These are phyloP conservation scores for Serripes groenlandicus DNA, from an alignment of 2,888 invertebrate species.

Conservation along the genomic window DNA sequence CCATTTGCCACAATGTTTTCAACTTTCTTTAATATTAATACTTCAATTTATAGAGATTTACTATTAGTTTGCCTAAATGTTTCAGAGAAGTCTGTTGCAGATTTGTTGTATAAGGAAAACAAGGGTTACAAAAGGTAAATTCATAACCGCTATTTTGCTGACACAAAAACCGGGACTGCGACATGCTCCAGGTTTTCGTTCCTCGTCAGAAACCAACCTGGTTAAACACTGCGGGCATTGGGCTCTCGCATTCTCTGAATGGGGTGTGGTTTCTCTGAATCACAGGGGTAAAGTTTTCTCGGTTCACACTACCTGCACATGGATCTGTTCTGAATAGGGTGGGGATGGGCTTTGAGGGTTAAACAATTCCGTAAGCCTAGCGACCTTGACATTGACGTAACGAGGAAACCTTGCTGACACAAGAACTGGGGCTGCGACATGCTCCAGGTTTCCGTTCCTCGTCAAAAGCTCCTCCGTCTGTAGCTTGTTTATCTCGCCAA, in stretches of 20 bases:
- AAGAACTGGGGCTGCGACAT: background rate
- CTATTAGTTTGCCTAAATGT: too few species aligned
- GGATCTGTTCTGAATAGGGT: constrained; percentile 6
- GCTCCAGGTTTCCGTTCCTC: background rate
- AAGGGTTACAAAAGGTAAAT: too few species aligned
- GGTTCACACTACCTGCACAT: constrained; percentile 13
- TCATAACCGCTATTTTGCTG: too few species aligned
- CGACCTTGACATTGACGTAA: background rate
- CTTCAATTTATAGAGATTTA: too few species aligned
- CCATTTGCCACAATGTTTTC: too few species aligned
- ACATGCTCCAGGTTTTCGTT: background rate
- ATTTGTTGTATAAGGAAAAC: too few species aligned
- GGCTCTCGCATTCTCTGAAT: constrained; percentile 40
- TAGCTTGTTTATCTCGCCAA: background rate
- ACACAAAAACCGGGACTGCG: background rate
- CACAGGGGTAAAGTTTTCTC: constrained; percentile 21
- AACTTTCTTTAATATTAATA: too few species aligned
- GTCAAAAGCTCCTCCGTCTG: constrained; percentile 23
- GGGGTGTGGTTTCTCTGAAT: constrained; percentile 23
- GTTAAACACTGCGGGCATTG: constrained; percentile 42
- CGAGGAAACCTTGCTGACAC: background rate
- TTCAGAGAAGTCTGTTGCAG: too few species aligned
- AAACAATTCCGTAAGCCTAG: background rate
- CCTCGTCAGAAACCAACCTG: background rate
- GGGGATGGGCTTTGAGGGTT: background rate